A percentile compares a stretch with the other conserved stretches of the same genome.
phyloP scores from a whole-genome alignment of 2,888 invertebrate species.

The Hermodice carunculata region DNA sequence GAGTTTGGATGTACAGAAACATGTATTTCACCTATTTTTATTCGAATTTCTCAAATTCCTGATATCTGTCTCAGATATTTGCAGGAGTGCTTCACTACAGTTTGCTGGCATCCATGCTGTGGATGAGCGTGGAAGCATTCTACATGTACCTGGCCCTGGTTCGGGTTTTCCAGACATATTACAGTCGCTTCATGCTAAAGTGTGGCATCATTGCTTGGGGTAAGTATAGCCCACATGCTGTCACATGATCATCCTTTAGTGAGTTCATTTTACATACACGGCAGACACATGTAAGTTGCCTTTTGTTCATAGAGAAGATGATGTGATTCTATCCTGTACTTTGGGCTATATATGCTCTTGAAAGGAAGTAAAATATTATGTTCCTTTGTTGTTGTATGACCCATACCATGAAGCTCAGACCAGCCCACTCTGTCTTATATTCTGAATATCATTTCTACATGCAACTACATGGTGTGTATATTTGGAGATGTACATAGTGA shows the following conservation, averaged over 20 bases:
- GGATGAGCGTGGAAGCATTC: conserved; percentile 72
- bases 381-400: too few relatives aligned
- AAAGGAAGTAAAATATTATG: neutral
- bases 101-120: conserved; percentile 70
- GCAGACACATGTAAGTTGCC: too few relatives aligned
- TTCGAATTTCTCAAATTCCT: too few relatives aligned
- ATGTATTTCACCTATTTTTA: too few relatives aligned
- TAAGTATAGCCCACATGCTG: conserved; percentile 48
- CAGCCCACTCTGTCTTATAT: too few relatives aligned
- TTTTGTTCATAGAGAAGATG: too few relatives aligned
- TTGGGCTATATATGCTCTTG: neutral
- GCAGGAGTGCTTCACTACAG: conserved; percentile 71
- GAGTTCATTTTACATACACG: neutral
- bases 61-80: conserved; percentile 57
- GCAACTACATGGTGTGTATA: too few relatives aligned
- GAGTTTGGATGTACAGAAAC: too few relatives aligned
- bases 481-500: too few relatives aligned
- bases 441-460: too few relatives aligned
- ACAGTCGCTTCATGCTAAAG: conserved; percentile 71
- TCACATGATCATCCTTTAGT: neutral
- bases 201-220: conserved; percentile 71
- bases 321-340: too few relatives aligned
- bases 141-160: conserved; percentile 73
- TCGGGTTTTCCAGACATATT: conserved; percentile 71
- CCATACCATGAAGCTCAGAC: too few relatives aligned